These are phyloP conservation scores for Spermophilus dauricus DNA, from an alignment of 2,113 vertebrate genomes.

Conservation along the genomic window DNA sequence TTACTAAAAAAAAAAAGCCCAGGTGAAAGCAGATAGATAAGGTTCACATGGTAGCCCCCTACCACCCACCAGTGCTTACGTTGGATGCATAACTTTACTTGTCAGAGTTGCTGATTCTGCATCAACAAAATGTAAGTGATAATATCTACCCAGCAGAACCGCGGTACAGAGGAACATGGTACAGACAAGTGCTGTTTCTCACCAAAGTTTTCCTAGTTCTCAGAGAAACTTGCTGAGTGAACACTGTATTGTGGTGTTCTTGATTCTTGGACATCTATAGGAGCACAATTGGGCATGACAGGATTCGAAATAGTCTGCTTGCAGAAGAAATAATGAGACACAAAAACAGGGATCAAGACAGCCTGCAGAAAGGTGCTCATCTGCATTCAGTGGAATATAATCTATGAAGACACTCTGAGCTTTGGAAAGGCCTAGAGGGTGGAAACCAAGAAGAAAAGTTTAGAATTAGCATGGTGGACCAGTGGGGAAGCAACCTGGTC, in stretches of 20 bases:
- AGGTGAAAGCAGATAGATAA: too few relatives aligned
- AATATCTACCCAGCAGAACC: too few relatives aligned
- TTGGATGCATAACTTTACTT: too few relatives aligned
- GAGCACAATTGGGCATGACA: neutral
- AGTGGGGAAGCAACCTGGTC: neutral
- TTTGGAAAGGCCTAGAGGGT: neutral
- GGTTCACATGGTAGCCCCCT: too few relatives aligned
- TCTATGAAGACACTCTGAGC: neutral
- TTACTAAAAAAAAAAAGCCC: too few relatives aligned
- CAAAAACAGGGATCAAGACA: neutral
- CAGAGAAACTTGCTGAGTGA: neutral
- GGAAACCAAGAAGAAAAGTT: neutral
- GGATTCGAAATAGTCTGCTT: neutral
- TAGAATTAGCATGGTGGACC: too few relatives aligned
- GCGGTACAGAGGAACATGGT: too few relatives aligned
- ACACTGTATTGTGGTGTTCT: neutral
- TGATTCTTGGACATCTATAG: neutral
- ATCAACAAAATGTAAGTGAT: too few relatives aligned
- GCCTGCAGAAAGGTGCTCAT: neutral
- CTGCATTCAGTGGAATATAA: neutral
- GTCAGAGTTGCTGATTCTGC: too few relatives aligned
- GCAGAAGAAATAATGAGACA: neutral
- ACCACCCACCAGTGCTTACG: too few relatives aligned
- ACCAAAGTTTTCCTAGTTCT: neutral
- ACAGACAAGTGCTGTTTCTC: too few relatives aligned